Evolutionary conservation across 2,888 invertebrate genomes (phyloP).

Genomic region (Aphidius colemani): DNA sequence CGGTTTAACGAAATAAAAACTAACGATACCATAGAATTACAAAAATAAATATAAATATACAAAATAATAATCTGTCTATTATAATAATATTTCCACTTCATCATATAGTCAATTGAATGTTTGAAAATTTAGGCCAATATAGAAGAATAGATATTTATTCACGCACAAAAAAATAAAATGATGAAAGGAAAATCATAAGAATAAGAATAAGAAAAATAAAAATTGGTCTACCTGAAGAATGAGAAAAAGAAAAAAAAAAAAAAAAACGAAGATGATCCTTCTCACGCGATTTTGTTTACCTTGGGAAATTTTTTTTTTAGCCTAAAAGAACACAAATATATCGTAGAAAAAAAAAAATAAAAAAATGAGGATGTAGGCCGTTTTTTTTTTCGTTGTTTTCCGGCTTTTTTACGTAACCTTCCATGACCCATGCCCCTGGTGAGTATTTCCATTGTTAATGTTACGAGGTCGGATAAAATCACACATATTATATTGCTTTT

Average conservation of each 20-base stretch:
- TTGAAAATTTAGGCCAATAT: background rate
- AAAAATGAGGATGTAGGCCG: constrained; percentile 14
- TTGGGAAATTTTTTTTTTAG: constrained; percentile 11
- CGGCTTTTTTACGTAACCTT: constrained; percentile 40
- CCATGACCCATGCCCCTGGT: constrained; percentile 18
- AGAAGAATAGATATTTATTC: background rate
- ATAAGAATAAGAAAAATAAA: background rate
- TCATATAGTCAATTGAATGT: background rate
- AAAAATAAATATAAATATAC: constrained; percentile 9
- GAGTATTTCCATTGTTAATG: constrained; percentile 25
- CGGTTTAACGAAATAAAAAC: constrained; percentile 19
- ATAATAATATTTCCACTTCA: background rate
- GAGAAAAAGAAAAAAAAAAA: background rate
- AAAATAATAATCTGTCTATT: constrained; percentile 1
- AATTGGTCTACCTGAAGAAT: constrained; percentile 6
- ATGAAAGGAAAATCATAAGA: background rate
- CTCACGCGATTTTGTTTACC: constrained; percentile 31
- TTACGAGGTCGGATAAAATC: constrained; percentile 31
- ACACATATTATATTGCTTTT: constrained; percentile 10
- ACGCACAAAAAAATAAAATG: background rate
- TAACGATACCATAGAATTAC: constrained; percentile 4
- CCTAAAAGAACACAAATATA: constrained; percentile 8
- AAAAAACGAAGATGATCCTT: constrained; percentile 27
- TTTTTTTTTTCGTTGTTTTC: constrained; percentile 40
- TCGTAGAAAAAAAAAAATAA: constrained; percentile 13